Conservation (phyloP, 2,888 invertebrate species). For the Ctenicera cuprea region DNA sequence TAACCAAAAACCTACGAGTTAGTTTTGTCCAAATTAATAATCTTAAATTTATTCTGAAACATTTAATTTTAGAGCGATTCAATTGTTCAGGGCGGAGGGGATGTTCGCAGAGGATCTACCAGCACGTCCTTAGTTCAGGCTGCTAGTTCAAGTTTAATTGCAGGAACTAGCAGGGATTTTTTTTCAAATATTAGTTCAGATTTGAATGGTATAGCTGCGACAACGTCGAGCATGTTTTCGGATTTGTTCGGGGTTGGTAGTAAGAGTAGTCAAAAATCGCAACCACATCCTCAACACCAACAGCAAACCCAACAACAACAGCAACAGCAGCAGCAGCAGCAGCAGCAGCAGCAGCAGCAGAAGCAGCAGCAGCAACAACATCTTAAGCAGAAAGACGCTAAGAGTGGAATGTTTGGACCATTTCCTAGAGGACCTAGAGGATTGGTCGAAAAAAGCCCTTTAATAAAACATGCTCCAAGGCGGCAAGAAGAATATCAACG, state of each 20-base stretch:
- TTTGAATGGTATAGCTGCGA: conserved; percentile 93
- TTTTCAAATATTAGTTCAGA: conserved; percentile 95
- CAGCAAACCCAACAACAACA: conserved; percentile 60
- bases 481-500: conserved; percentile 81
- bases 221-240: conserved; percentile 95
- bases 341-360: conserved; percentile 57
- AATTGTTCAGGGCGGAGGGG: conserved; percentile 65
- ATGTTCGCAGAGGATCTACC: conserved; percentile 76
- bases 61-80: conserved; percentile 64
- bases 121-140: conserved; percentile 79
- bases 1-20: conserved; percentile 80
- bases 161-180: conserved; percentile 85
- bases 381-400: conserved; percentile 69
- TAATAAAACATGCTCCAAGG: conserved; percentile 87
- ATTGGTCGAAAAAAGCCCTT: conserved; percentile 90
- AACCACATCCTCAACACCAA: conserved; percentile 59
- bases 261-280: conserved; percentile 67
- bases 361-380: conserved; percentile 63
- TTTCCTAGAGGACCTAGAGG: conserved; percentile 88
- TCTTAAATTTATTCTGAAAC: conserved; percentile 13
- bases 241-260: conserved; percentile 89
- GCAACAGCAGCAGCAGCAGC: conserved; percentile 59
- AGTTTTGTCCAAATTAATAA: conserved; percentile 18
- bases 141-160: conserved; percentile 76
- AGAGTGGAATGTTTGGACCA: conserved; percentile 81